Evolutionary conservation across 2,888 invertebrate species (phyloP).

Genomic region (Acholoe squamosa): DNA sequence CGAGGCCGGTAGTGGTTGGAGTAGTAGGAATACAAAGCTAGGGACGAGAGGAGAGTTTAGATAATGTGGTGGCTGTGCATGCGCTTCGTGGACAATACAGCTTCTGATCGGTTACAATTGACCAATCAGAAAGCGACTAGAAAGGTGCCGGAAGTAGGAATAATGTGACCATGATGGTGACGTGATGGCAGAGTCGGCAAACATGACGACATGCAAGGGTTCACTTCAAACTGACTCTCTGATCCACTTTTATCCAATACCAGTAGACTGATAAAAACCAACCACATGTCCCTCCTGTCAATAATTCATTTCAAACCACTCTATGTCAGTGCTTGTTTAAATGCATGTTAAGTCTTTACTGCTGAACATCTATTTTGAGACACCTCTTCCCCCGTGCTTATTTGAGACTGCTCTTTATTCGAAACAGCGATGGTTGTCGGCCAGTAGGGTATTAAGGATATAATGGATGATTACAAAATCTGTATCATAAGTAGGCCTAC

Average conservation of each 20-base stretch:
- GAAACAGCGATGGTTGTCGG: too few species aligned
- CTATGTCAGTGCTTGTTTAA: too few species aligned
- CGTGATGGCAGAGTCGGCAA: background rate
- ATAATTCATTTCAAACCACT: too few species aligned
- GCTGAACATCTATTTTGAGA: too few species aligned
- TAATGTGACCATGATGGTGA: constrained; percentile 34
- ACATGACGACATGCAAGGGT: background rate
- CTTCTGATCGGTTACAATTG: constrained; percentile 54
- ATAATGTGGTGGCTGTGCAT: background rate
- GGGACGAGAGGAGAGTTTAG: background rate
- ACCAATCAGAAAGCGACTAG: constrained; percentile 14
- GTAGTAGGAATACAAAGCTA: constrained; percentile 33
- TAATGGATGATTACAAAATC: too few species aligned
- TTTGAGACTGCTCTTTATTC: too few species aligned
- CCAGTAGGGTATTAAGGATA: too few species aligned
- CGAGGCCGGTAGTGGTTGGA: background rate
- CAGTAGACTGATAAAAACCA: too few species aligned
- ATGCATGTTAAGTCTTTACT: too few species aligned
- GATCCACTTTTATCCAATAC: background rate
- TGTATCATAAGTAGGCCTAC: too few species aligned
- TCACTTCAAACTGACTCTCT: background rate
- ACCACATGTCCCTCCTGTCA: too few species aligned
- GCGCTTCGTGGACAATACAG: constrained; percentile 25
- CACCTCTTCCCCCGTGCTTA: too few species aligned
- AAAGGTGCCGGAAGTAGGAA: constrained; percentile 23